Conservation (phyloP, 1,140 invertebrate genomes). For the Neodiprion virginianus region DNA sequence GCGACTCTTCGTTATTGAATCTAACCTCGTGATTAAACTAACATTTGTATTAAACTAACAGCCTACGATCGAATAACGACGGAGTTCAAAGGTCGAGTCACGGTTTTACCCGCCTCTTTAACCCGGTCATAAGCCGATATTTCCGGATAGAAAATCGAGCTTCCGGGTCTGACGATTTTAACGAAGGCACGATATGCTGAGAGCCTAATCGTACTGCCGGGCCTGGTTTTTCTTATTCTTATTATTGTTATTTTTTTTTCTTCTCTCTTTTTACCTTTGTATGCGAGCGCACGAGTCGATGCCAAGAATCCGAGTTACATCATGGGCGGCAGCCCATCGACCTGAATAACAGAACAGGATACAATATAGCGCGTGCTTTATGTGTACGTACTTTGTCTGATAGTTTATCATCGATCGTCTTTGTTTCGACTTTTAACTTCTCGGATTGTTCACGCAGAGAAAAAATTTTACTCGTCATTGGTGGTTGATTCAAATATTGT, state of each 20-base stretch:
- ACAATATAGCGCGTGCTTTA: too few species aligned
- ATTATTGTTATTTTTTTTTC: not conserved
- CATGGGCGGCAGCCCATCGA: not conserved
- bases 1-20: not conserved
- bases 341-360: too few species aligned
- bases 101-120: not conserved
- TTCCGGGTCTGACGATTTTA: not conserved
- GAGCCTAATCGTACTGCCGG: not conserved
- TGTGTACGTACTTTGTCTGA: too few species aligned
- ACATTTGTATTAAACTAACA: not conserved
- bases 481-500: too few species aligned
- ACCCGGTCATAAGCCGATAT: not conserved
- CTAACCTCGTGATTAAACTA: not conserved
- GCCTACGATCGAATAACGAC: not conserved
- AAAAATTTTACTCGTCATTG: too few species aligned
- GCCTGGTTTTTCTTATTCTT: not conserved
- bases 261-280: not conserved
- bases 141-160: not conserved
- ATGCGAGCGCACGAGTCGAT: not conserved
- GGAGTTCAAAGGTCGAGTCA: not conserved
- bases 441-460: too few species aligned
- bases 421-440: too few species aligned
- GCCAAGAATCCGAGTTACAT: not conserved
- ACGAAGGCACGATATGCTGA: not conserved
- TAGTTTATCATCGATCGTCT: too few species aligned